These are phyloP conservation scores for Eilema caniola DNA, from an alignment of 2,888 invertebrate genomes.

Conservation along the genomic window DNA sequence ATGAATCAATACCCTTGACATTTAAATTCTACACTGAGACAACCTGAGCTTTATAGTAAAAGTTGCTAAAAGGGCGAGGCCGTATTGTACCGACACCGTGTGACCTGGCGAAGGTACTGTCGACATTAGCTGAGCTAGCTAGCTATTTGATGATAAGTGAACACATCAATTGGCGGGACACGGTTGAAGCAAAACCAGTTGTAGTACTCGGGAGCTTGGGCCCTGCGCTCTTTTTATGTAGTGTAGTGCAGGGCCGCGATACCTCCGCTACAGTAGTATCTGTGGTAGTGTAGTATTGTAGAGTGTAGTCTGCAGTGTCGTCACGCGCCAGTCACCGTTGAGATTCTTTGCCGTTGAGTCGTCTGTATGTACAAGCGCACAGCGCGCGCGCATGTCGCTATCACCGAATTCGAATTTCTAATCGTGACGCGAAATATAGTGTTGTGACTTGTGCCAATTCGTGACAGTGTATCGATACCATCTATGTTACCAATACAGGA, in stretches of 20 bases:
- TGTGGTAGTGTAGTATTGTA: background rate
- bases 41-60: constrained; percentile 35
- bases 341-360: constrained; percentile 54
- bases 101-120: constrained; percentile 38
- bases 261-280: constrained; percentile 28
- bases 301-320: constrained; percentile 18
- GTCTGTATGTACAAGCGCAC: constrained; percentile 61
- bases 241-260: constrained; percentile 36
- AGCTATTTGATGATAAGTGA: constrained; percentile 61
- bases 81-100: constrained; percentile 20
- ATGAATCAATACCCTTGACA: constrained; percentile 45
- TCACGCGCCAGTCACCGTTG: constrained; percentile 72
- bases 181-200: constrained; percentile 74
- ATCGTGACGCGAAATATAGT: constrained; percentile 67
- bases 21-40: constrained; percentile 42
- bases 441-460: constrained; percentile 67
- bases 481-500: constrained; percentile 53
- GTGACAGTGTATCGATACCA: constrained; percentile 62
- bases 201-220: constrained; percentile 66
- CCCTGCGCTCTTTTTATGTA: constrained; percentile 51
- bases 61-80: constrained; percentile 55
- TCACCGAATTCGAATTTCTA: constrained; percentile 62
- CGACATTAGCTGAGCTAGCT: constrained; percentile 35
- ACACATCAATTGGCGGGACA: constrained; percentile 66
- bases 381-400: constrained; percentile 60